phyloP scores from a whole-genome alignment of 2,113 vertebrate genomes.

The Psammodynastes pulverulentus region DNA sequence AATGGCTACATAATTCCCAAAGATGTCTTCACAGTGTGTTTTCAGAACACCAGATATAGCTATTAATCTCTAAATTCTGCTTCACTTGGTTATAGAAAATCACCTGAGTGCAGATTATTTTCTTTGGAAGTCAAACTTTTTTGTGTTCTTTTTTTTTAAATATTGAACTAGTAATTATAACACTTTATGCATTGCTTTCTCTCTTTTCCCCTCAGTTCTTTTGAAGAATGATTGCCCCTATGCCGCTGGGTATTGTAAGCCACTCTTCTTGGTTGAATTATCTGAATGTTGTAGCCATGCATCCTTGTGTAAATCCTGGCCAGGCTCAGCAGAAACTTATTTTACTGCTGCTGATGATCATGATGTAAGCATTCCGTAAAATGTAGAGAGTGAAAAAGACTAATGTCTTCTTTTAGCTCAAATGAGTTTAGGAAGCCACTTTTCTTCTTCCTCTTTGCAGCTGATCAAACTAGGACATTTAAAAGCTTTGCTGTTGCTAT shows the following conservation, averaged over 20 bases:
- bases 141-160: neutral
- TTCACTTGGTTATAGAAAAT: neutral
- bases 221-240: neutral
- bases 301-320: constrained; percentile 10
- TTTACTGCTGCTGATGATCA: neutral
- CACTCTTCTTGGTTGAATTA: neutral
- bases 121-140: neutral
- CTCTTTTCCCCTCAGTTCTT: neutral
- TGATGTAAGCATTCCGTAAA: neutral
- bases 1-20: neutral
- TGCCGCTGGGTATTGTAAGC: neutral
- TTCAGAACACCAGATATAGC: neutral
- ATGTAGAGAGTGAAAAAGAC: constrained; percentile 50
- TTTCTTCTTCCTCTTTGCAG: constrained; percentile 18
- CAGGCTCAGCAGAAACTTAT: neutral
- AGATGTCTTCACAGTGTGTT: neutral
- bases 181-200: neutral
- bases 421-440: neutral
- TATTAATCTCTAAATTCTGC: neutral
- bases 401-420: constrained; percentile 31
- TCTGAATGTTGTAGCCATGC: neutral
- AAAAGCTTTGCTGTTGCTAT: constrained; percentile 12
- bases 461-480: constrained; percentile 45
- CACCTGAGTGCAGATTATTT: neutral
- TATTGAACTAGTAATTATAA: neutral